Conservation (phyloP, 2,888 invertebrate species). For the Napeogenes sylphis region DNA sequence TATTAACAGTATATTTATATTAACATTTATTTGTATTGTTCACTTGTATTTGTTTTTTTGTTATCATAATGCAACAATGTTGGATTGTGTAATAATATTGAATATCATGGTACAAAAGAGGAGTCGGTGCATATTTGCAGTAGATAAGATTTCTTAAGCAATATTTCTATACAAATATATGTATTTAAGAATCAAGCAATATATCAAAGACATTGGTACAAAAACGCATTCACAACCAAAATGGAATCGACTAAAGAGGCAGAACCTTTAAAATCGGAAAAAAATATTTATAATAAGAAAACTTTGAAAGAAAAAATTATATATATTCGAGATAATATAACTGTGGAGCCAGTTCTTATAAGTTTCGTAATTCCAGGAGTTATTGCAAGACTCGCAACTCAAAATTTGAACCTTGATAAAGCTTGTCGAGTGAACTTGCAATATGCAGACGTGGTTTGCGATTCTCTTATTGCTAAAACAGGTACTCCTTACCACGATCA, state of each 20-base stretch:
- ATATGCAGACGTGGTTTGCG: constrained; percentile 83
- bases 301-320: constrained; percentile 63
- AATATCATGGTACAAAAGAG: neutral
- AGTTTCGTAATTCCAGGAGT: constrained; percentile 80
- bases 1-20: constrained; percentile 8
- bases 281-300: constrained; percentile 44
- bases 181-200: neutral
- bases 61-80: constrained; percentile 3
- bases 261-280: constrained; percentile 47
- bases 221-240: constrained; percentile 19
- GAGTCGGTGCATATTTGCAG: neutral
- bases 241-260: constrained; percentile 52
- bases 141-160: neutral
- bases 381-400: constrained; percentile 85
- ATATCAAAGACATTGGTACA: constrained; percentile 17
- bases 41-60: neutral
- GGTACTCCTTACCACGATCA: constrained; percentile 80
- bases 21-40: constrained; percentile 10
- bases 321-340: constrained; percentile 76
- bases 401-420: constrained; percentile 90
- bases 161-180: constrained; percentile 1
- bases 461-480: constrained; percentile 83
- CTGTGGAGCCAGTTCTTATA: constrained; percentile 81
- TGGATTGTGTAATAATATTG: neutral
- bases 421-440: constrained; percentile 88